These are phyloP conservation scores for Colletes latitarsis DNA, from an alignment of 1,140 invertebrate genomes.

Conservation along the genomic window DNA sequence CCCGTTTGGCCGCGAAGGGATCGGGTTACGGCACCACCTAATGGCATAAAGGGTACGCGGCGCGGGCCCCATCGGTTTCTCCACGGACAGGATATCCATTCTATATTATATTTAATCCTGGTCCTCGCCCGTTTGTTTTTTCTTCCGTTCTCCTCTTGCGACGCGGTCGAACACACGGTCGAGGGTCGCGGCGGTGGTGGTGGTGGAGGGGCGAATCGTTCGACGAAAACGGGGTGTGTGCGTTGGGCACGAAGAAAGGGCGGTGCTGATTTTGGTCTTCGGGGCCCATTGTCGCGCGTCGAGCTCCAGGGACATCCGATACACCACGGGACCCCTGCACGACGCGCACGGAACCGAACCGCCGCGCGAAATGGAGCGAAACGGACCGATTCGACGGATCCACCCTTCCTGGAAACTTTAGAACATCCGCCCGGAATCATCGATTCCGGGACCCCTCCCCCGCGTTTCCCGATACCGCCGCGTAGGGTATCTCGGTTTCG, in stretches of 20 bases:
- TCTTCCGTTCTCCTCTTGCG: slow-evolving; percentile 7
- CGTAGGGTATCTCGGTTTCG: slow-evolving; percentile 31
- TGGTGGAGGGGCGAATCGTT: slow-evolving; percentile 20
- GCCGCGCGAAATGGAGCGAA: slow-evolving; percentile 71
- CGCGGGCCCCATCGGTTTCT: slow-evolving; percentile 55
- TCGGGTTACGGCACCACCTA: slow-evolving; percentile 71
- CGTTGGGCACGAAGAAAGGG: slow-evolving; percentile 72
- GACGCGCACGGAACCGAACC: slow-evolving; percentile 42
- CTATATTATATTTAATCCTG: slow-evolving; percentile 69
- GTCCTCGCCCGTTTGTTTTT: slow-evolving; percentile 13
- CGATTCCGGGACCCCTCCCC: slow-evolving; percentile 44
- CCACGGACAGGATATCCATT: slow-evolving; percentile 73
- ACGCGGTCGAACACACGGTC: no score
- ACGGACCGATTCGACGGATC: slow-evolving; percentile 70
- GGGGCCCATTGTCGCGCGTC: slow-evolving; percentile 62
- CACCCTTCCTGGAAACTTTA: slow-evolving; percentile 69
- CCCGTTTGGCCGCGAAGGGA: slow-evolving; percentile 54
- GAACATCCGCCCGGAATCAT: slow-evolving; percentile 75
- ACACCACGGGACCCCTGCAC: slow-evolving; percentile 50
- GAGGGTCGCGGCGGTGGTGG: no score
- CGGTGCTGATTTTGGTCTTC: slow-evolving; percentile 75
- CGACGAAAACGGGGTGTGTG: slow-evolving; percentile 54
- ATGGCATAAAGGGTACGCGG: slow-evolving; percentile 59
- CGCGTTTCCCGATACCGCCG: background rate
- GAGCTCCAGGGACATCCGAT: slow-evolving; percentile 70